Base-by-base conservation (phyloP, 2,113 vertebrate genomes). In the Platanista minor region DNA sequence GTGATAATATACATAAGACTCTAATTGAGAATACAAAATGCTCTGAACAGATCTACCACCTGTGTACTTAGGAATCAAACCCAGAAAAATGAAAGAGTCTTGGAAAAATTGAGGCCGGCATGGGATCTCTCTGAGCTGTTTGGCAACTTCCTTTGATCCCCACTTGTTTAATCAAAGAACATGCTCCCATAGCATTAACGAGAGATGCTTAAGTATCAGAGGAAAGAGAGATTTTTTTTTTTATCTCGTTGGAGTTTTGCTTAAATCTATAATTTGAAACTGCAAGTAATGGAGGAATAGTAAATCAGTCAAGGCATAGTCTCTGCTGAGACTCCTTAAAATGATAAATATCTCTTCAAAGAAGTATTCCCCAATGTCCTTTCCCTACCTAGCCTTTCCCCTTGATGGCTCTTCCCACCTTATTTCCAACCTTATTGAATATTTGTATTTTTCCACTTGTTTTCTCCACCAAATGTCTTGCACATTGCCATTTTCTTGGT, bases 151-250 rank as follows among this genome's bases (percentile, higher is more conserved):
- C 88, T 95, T 97, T 96, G 85, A 96, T 95, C 71, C 64, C 41
- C 74, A 69, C n/a, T 93, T 84, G 69, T 92, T 97, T 96, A 97
- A 98, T 97, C 94, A 97, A 94, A 74, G 75, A 93, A 57, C 46
- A 29, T 86, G 94, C 96, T 97, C 84, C 85, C 52, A 62, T 54
- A 67, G 57, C 59, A 87, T 86, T 57, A 78, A 93, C 2, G 52
- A 96, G 96, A 97, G 67, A 96, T 90, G 71, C 59, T 31, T 90
- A 83, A 46, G 71, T 29, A 95, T 96, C 52, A 84, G 92, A 98
- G 94, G 95, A 93, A 21, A 49, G 78, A 94, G 66, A 66, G 39
- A 49, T 33, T 5, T 75, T 75, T 74, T 80, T 80, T 74, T 64
- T 64, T 64, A 43, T 74, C 27, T 93, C 64, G 72, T 64, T 97